Conservation (phyloP, 2,113 vertebrate species). For the Eurypyga helias region DNA sequence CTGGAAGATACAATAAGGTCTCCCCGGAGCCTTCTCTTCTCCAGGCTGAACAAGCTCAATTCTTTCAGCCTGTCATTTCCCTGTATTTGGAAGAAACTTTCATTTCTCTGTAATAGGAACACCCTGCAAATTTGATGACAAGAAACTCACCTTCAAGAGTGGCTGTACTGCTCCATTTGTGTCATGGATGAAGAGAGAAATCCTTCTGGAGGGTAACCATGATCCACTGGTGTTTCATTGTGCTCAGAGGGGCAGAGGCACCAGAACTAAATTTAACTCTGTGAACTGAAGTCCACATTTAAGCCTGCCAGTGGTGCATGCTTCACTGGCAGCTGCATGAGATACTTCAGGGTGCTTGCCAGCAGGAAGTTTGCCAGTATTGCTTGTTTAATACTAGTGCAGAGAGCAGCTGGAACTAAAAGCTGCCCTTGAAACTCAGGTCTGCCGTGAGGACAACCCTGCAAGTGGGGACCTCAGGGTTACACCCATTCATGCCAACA, state of each 20-base stretch:
- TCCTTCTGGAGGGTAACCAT: background rate
- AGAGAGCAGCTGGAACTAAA: accelerated
- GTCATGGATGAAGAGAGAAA: background rate
- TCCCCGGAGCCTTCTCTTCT: too few relatives aligned
- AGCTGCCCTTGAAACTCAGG: background rate
- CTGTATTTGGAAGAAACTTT: background rate
- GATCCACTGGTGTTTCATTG: background rate
- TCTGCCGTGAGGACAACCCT: background rate
- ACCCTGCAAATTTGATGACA: background rate
- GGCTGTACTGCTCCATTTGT: accelerated
- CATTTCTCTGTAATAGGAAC: background rate
- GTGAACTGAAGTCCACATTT: background rate
- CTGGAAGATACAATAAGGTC: too few relatives aligned
- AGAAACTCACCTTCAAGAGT: background rate
- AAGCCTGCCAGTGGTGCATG: background rate
- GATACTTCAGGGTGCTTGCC: background rate
- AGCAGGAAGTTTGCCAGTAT: background rate
- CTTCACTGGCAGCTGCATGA: background rate
- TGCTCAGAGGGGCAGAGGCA: background rate
- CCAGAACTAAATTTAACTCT: background rate
- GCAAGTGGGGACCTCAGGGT: background rate
- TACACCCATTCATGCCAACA: background rate
- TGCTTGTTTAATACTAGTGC: background rate
- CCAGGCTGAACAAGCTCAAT: too few relatives aligned
- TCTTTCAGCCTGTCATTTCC: background rate